Percentiles rank a stretch among this genome's conserved stretches.
Evolutionary conservation across 2,888 invertebrate species (phyloP).

Genomic region (Cyaniris semiargus): DNA sequence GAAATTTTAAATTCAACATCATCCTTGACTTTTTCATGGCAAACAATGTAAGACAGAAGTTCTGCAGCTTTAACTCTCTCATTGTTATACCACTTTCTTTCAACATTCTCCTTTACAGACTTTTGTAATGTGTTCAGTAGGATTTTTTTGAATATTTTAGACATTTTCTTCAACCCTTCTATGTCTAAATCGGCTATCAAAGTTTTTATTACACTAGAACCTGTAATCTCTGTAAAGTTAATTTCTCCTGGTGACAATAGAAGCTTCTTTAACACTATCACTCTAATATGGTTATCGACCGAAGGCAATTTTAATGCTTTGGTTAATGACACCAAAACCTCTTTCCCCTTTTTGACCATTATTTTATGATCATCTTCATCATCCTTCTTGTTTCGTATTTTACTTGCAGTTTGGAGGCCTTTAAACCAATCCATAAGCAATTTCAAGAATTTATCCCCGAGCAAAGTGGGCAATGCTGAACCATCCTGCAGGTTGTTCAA

Average conservation of each 20-base stretch:
- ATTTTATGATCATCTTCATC: conserved; percentile 73
- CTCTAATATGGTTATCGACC: conserved; percentile 73
- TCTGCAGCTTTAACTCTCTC: conserved; percentile 85
- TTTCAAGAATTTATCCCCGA: conserved; percentile 84
- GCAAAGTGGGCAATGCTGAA: conserved; percentile 75
- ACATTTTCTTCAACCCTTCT: conserved; percentile 83
- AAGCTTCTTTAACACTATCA: conserved; percentile 82
- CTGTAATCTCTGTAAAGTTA: conserved; percentile 86
- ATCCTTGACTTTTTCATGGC: conserved; percentile 73
- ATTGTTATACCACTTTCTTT: conserved; percentile 83
- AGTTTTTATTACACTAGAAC: conserved; percentile 82
- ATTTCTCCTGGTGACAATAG: conserved; percentile 86
- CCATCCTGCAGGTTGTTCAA: conserved; percentile 70
- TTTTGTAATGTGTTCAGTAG: conserved; percentile 79
- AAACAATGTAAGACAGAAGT: conserved; percentile 71
- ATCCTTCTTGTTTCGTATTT: conserved; percentile 75
- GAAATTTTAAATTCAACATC: conserved; percentile 84
- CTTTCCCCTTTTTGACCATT: conserved; percentile 79
- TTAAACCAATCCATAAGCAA: conserved; percentile 83
- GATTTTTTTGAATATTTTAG: conserved; percentile 82
- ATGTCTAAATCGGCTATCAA: conserved; percentile 81
- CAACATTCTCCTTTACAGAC: conserved; percentile 66
- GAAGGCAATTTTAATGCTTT: conserved; percentile 73
- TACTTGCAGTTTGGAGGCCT: conserved; percentile 78
- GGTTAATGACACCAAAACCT: conserved; percentile 73